Evolutionary conservation across 2,797 vertebrate genomes (phyloP).

Genomic region (Poecilia picta): DNA sequence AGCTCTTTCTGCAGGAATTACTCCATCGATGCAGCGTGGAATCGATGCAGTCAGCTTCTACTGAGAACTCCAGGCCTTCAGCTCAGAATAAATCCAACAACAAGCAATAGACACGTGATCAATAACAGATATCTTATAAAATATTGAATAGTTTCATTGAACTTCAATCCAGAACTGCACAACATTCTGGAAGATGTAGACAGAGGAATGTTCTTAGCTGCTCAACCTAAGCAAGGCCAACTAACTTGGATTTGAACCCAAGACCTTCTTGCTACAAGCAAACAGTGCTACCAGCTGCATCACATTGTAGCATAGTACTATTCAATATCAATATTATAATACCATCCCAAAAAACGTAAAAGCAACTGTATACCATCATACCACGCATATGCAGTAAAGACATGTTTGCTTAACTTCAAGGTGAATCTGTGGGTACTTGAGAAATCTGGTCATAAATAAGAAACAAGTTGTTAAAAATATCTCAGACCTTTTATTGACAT

Average conservation of each 20-base stretch:
- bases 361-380: not conserved
- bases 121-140: too few relatives aligned
- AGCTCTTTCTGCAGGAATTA: too few relatives aligned
- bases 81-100: too few relatives aligned
- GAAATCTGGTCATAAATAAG: constrained; percentile 26
- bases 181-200: too few relatives aligned
- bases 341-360: not conserved
- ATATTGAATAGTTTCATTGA: too few relatives aligned
- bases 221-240: too few relatives aligned
- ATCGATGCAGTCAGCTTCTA: too few relatives aligned
- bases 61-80: not conserved
- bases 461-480: constrained; percentile 31
- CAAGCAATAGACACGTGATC: too few relatives aligned
- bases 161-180: too few relatives aligned
- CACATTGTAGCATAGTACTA: not conserved
- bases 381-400: constrained; percentile 21
- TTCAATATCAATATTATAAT: not conserved
- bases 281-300: not conserved
- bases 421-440: constrained; percentile 5
- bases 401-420: constrained; percentile 16
- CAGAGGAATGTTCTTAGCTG: too few relatives aligned
- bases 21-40: too few relatives aligned
- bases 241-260: not conserved
- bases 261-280: not conserved
- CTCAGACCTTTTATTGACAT: not conserved